phyloP scores from a whole-genome alignment of 1,140 invertebrate genomes.

The Lucilia sericata region DNA sequence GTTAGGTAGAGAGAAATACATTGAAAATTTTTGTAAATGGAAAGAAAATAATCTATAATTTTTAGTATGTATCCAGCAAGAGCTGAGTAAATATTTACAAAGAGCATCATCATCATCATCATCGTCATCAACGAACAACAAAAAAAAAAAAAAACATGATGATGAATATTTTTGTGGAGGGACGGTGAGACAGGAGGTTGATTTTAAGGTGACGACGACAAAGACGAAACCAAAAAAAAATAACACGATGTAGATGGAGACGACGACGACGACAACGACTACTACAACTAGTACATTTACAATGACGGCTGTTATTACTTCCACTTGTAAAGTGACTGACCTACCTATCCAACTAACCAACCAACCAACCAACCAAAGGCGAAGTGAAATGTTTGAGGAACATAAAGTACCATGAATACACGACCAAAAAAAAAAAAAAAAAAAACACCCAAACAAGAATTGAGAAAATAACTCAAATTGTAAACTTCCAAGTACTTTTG shows the following conservation, averaged over 20 bases:
- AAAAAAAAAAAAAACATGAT: no score
- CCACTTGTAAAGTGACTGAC: conserved; percentile 37
- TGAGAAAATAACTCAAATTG: neutral
- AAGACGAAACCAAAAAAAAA: conserved; percentile 3
- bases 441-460: neutral
- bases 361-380: neutral
- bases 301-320: neutral
- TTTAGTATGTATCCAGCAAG: conserved; percentile 42
- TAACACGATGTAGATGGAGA: neutral
- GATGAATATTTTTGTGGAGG: neutral
- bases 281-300: neutral
- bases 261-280: neutral
- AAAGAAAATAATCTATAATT: conserved; percentile 44
- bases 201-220: neutral
- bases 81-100: conserved; percentile 42
- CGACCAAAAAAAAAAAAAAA: neutral
- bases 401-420: neutral
- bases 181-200: neutral
- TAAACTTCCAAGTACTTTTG: neutral
- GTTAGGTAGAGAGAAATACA: conserved; percentile 34
- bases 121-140: neutral
- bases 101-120: conserved; percentile 30
- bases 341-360: conserved; percentile 25
- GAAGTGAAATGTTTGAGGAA: neutral
- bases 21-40: conserved; percentile 42